Percentiles rank a stretch among this genome's conserved stretches.
Evolutionary conservation across 2,888 invertebrate genomes (phyloP).

Genomic region (Ophioninae sp.): DNA sequence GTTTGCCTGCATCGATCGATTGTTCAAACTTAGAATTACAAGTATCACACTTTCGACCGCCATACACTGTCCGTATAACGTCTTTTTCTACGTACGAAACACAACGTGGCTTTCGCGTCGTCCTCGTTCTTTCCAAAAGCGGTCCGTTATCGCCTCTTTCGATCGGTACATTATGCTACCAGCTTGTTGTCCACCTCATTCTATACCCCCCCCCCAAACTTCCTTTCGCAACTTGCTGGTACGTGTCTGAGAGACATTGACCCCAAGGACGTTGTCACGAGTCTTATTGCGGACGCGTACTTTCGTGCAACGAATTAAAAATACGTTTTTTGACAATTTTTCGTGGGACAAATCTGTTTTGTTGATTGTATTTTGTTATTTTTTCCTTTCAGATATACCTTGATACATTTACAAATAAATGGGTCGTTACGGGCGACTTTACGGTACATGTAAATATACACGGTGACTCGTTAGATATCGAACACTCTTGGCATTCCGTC

Average conservation of each 20-base stretch:
- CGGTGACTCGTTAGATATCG: no score
- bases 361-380: neutral
- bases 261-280: neutral
- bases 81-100: neutral
- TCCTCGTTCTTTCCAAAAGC: conserved; percentile 14
- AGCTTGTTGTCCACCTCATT: neutral
- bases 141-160: neutral
- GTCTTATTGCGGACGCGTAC: no score
- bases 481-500: no score
- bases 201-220: neutral
- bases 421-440: no score
- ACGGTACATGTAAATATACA: no score
- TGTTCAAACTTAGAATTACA: conserved; percentile 28
- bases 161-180: conserved; percentile 13
- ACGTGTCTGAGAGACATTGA: conserved; percentile 18
- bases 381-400: no score
- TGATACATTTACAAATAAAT: no score
- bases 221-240: neutral
- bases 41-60: conserved; percentile 8
- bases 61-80: neutral
- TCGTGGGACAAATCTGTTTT: neutral
- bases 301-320: neutral
- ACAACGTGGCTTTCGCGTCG: conserved; percentile 4
- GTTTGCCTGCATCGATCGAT: conserved; percentile 14
- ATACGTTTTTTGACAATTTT: no score